Percentiles rank a stretch among this genome's conserved stretches.
These are phyloP conservation scores for Origma solitaria DNA, from an alignment of 2,113 vertebrate species.

Conservation along the genomic window DNA sequence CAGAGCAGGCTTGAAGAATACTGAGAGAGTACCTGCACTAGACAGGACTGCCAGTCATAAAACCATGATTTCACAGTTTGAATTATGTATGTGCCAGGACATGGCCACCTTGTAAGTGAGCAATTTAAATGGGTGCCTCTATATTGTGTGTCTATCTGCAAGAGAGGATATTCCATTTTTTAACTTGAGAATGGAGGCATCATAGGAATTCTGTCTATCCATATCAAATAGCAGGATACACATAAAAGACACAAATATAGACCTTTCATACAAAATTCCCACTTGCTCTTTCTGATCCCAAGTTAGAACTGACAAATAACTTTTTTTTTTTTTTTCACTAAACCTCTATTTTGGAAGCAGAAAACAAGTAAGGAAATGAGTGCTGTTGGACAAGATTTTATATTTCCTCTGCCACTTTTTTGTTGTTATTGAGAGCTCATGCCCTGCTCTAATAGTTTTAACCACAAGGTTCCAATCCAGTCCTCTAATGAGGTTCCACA, in stretches of 20 bases:
- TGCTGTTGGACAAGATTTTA: background rate
- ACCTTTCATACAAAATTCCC: background rate
- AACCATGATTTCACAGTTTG: background rate
- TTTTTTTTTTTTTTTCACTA: background rate
- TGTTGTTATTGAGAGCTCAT: background rate
- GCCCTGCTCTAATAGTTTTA: background rate
- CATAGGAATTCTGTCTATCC: background rate
- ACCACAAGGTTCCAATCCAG: background rate
- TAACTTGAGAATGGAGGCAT: background rate
- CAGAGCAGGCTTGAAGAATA: background rate
- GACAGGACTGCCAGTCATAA: background rate
- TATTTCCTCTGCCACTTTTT: background rate
- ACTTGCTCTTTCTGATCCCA: background rate
- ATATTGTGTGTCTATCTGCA: background rate
- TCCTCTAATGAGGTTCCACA: background rate
- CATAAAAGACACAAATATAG: background rate
- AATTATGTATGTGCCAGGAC: background rate
- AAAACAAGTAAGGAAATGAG: background rate
- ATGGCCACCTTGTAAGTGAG: fast-evolving
- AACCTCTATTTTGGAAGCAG: background rate
- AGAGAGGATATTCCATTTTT: background rate
- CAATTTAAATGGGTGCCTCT: background rate
- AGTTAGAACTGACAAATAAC: background rate
- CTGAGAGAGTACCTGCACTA: background rate
- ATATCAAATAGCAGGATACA: background rate